These are phyloP conservation scores for Callorhinus ursinus DNA, from an alignment of 2,113 vertebrate species.

Conservation along the genomic window DNA sequence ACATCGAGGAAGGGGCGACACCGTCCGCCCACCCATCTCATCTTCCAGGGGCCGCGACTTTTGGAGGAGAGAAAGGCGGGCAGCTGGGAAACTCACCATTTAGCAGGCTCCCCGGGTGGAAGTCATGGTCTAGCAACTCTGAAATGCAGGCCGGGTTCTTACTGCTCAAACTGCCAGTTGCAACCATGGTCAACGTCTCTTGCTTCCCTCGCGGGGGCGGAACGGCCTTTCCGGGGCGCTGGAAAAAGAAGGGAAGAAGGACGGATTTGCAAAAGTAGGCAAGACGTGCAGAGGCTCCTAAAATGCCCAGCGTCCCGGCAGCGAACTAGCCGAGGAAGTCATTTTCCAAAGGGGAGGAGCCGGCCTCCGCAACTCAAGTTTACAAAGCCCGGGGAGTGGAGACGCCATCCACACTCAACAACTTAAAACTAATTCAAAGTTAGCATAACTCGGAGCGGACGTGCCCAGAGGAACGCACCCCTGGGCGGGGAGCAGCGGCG, in stretches of 20 bases:
- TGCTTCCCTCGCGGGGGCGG: not conserved
- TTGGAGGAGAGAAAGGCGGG: not conserved
- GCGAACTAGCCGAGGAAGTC: not conserved
- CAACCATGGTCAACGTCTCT: constrained; percentile 79
- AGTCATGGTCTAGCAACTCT: constrained; percentile 80
- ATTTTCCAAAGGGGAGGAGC: not conserved
- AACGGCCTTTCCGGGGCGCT: constrained; percentile 51
- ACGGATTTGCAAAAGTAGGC: not conserved
- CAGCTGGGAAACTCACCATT: constrained; percentile 84
- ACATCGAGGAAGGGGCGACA: not conserved
- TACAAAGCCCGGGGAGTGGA: not conserved
- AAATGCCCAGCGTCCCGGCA: not conserved
- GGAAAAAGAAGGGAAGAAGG: not conserved
- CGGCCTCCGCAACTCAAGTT: not conserved
- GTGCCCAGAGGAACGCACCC: not conserved
- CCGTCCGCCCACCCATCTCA: fast-evolving
- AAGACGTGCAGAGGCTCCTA: not conserved
- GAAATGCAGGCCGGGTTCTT: constrained; percentile 83
- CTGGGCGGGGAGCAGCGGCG: not conserved
- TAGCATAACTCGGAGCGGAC: not conserved
- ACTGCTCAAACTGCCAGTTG: constrained; percentile 84
- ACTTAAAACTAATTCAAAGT: constrained; percentile 31
- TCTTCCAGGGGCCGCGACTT: not conserved
- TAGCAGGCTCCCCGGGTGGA: constrained; percentile 80
- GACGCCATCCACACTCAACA: not conserved